Conservation (phyloP, 1,140 invertebrate species). For the Drosophila athabasca region DNA sequence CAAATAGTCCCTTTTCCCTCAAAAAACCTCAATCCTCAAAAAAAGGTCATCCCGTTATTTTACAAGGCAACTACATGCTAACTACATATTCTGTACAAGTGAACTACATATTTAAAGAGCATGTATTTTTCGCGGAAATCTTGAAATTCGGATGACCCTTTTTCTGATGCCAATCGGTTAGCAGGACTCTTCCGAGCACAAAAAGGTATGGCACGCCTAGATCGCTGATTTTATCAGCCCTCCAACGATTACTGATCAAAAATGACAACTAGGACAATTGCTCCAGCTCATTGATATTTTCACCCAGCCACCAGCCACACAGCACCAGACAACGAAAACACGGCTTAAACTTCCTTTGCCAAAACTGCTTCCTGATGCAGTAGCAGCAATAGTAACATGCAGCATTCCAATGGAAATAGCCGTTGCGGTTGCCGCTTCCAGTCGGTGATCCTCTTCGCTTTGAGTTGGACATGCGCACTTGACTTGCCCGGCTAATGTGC, state of each 20-base stretch:
- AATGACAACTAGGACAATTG: constrained; percentile 2
- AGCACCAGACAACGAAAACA: neutral
- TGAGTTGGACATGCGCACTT: constrained; percentile 57
- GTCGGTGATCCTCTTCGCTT: constrained; percentile 3
- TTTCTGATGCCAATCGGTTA: no score
- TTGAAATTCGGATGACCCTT: no score
- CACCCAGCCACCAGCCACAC: neutral
- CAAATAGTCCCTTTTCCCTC: no score
- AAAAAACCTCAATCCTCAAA: no score
- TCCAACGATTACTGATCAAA: neutral
- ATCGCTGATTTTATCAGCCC: no score
- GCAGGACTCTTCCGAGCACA: no score
- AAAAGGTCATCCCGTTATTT: no score
- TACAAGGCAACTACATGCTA: no score
- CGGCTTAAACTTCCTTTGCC: constrained; percentile 3
- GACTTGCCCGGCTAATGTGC: neutral
- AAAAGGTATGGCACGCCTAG: no score
- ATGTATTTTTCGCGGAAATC: no score
- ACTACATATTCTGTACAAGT: no score
- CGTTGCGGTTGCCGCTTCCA: constrained; percentile 35
- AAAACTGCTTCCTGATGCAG: constrained; percentile 39
- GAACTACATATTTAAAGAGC: no score
- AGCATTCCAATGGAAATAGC: constrained; percentile 54
- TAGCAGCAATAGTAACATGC: constrained; percentile 37
- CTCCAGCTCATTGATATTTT: constrained; percentile 35